phyloP scores from a whole-genome alignment of 30 jellyfish, hydroid and myxozoan species.

The Aurelia coerulea region DNA sequence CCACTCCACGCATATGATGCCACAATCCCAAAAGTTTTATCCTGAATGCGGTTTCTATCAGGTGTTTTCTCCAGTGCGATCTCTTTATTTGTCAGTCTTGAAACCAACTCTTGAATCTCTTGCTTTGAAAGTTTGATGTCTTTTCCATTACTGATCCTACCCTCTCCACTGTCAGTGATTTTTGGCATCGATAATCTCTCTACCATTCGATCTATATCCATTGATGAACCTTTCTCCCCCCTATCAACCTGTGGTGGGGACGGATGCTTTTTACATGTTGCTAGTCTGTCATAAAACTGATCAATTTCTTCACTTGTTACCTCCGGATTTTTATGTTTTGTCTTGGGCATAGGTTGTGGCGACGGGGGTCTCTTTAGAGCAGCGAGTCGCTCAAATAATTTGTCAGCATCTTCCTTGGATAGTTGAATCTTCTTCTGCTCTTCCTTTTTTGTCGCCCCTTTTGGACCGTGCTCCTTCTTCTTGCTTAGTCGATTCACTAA shows the following conservation, averaged over 20 bases:
- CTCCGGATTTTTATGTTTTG: neutral
- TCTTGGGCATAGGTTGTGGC: conserved; percentile 13
- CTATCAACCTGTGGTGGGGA: conserved; percentile 44
- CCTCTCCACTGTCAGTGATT: neutral
- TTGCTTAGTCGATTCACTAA: conserved; percentile 50
- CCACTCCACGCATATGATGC: conserved; percentile 84
- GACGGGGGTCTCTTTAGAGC: conserved; percentile 3
- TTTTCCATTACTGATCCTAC: neutral
- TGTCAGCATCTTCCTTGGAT: conserved; percentile 15
- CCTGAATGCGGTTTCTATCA: conserved; percentile 50
- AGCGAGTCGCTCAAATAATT: conserved; percentile 43
- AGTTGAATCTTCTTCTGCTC: neutral
- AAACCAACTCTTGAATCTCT: conserved; percentile 41
- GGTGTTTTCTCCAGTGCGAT: conserved; percentile 71
- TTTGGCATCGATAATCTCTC: conserved; percentile 46
- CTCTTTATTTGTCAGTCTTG: conserved; percentile 60
- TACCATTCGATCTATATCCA: conserved; percentile 40
- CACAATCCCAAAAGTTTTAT: conserved; percentile 63
- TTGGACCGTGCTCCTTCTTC: neutral
- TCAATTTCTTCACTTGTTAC: conserved; percentile 37
- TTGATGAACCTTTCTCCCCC: conserved; percentile 51
- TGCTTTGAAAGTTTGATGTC: conserved; percentile 23
- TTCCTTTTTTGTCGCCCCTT: no score
- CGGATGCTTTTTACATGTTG: conserved; percentile 26
- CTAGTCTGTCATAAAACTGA: conserved; percentile 54